Evolutionary conservation across 2,888 invertebrate genomes (phyloP).

Genomic region (Chloroclysta siterata): DNA sequence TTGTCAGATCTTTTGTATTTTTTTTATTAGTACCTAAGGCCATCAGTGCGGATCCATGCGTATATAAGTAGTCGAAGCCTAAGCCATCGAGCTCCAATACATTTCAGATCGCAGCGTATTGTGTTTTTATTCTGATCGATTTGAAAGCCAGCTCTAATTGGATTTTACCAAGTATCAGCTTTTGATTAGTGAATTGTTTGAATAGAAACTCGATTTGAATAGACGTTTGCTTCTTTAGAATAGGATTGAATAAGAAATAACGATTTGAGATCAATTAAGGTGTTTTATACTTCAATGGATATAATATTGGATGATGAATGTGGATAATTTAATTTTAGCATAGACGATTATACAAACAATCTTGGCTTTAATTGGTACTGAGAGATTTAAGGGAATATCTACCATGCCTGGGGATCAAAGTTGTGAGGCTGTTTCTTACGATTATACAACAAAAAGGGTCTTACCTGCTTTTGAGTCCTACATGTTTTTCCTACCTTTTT

Average conservation of each 20-base stretch:
- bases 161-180: slow-evolving; percentile 14
- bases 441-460: too few species aligned
- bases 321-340: neutral
- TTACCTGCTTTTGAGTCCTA: too few species aligned
- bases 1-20: neutral
- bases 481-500: too few species aligned
- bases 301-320: neutral
- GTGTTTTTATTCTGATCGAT: slow-evolving; percentile 16
- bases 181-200: slow-evolving; percentile 20
- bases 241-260: neutral
- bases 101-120: slow-evolving; percentile 1
- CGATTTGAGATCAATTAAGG: neutral
- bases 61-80: neutral
- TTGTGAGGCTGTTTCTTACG: too few species aligned
- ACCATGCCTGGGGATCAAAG: too few species aligned
- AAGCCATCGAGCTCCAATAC: slow-evolving; percentile 3
- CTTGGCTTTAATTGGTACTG: too few species aligned
- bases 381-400: too few species aligned
- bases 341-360: too few species aligned
- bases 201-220: slow-evolving; percentile 6
- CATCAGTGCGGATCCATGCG: neutral
- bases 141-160: slow-evolving; percentile 14
- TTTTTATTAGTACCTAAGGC: neutral
- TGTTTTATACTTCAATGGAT: neutral
- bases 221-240: slow-evolving; percentile 1